Base-by-base conservation (phyloP, 2,113 vertebrate genomes). In the Gadus macrocephalus region DNA sequence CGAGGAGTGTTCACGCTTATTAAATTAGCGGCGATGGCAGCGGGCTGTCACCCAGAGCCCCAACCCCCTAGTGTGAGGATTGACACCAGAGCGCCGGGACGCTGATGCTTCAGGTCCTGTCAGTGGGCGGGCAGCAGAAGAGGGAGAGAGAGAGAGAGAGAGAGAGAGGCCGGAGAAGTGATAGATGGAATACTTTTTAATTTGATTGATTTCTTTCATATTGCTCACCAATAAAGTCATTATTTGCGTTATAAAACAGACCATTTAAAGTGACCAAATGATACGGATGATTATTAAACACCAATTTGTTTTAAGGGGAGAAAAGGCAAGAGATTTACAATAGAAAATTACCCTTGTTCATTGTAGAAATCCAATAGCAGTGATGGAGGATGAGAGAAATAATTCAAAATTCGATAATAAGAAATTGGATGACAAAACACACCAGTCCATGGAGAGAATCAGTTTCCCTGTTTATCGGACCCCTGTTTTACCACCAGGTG, bases 201-300 rank as follows among this genome's bases (percentile, higher is more conserved):
- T 89, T 83, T 73, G 84, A 88, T 77, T 82, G 85, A 83, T 85
- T 87, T 75, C 42, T 49, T 58, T 58, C 5, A 81, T 88, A 86
- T 89, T 86, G 82, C 82, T 87, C 84, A 88, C 77, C 83, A 83
- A 85, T 84, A 78, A 82, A 84, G 83, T 89, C 74, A 75, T 81
- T 62, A 76, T 87, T 89, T 82, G 85, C 73, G 81, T 89, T 87
- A 89, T 77, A 89, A 91, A 91, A 91, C 87, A 89, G 83, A 89
- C 77, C 70, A 74, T 83, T 80, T 78, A 85, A 86, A 85, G 85
- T 83, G 81, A 90, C 90, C 85, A 89, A 85, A 90, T 79, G 81
- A 82, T 81, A 89, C 85, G 86, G 72, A 78, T 75, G 78, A 74
- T 89, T 89, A 88, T 76, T 84, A 86, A 90, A 84, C 84, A 78